A percentile compares a stretch with the other conserved stretches of the same genome.
Conservation (phyloP, 2,113 vertebrate species). For the Circaetus cinerascens region DNA sequence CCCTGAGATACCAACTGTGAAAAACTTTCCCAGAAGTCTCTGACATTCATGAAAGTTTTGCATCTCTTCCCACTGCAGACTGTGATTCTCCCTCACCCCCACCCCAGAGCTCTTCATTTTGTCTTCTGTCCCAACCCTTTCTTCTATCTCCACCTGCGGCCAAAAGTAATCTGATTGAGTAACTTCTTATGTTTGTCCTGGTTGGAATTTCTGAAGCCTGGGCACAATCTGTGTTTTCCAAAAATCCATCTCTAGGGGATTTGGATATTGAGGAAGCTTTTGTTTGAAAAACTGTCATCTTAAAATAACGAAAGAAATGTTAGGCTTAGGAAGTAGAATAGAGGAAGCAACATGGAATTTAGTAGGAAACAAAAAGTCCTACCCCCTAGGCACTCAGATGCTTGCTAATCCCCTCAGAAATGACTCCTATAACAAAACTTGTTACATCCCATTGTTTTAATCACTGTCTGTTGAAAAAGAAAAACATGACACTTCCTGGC, state of each 20-base stretch:
- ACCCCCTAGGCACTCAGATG: not conserved
- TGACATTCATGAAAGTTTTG: not conserved
- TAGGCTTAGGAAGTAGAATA: not conserved
- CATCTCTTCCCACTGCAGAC: not conserved
- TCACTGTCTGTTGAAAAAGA: not conserved
- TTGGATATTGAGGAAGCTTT: fast-evolving
- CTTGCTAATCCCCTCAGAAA: not conserved
- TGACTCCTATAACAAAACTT: not conserved
- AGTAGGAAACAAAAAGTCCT: not conserved
- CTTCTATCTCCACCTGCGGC: not conserved
- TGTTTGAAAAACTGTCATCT: not conserved
- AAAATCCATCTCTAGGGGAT: not conserved
- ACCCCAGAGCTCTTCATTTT: not conserved
- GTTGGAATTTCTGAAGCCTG: not conserved
- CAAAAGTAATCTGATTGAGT: not conserved
- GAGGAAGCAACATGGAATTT: not conserved
- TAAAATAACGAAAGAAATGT: not conserved
- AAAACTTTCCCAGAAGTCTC: not conserved
- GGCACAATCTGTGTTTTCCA: not conserved
- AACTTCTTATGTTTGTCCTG: not conserved
- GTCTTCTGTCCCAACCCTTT: not conserved
- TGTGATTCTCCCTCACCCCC: not conserved
- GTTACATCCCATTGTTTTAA: not conserved
- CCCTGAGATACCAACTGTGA: fast-evolving
- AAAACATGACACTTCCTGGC: not conserved